These are phyloP conservation scores for Himantopus leucocephalus DNA, from an alignment of 2,113 vertebrate species.

Conservation along the genomic window DNA sequence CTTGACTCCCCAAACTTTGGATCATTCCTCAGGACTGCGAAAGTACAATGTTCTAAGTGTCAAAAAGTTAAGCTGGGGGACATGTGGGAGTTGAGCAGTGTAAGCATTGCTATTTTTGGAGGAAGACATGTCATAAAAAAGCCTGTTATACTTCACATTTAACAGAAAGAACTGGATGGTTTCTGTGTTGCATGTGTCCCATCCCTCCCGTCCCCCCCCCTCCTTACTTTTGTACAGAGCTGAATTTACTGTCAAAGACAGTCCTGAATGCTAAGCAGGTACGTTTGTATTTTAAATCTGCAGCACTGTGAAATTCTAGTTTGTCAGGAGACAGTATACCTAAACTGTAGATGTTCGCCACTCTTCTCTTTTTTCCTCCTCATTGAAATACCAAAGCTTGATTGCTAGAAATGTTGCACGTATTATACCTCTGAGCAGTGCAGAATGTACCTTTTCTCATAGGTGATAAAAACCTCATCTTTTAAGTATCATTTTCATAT, in stretches of 20 bases:
- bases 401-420: not conserved
- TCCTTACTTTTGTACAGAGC: not conserved
- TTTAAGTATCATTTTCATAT: not conserved
- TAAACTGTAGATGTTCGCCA: not conserved
- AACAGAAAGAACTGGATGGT: not conserved
- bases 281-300: not conserved
- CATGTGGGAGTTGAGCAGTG: not conserved
- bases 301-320: not conserved
- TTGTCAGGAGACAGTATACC: not conserved
- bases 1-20: not conserved
- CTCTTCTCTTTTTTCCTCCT: not conserved
- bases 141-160: not conserved
- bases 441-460: not conserved
- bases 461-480: not conserved
- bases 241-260: not conserved
- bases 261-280: not conserved
- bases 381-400: not conserved
- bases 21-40: not conserved
- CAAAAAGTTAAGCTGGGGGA: not conserved
- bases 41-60: not conserved
- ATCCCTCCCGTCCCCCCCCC: too few species aligned
- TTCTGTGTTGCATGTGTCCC: not conserved
- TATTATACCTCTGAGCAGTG: not conserved
- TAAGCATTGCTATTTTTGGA: constrained; percentile 16
- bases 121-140: not conserved